Evolutionary conservation across 2,797 vertebrate genomes (phyloP).

Genomic region (Echeneis naucrates): DNA sequence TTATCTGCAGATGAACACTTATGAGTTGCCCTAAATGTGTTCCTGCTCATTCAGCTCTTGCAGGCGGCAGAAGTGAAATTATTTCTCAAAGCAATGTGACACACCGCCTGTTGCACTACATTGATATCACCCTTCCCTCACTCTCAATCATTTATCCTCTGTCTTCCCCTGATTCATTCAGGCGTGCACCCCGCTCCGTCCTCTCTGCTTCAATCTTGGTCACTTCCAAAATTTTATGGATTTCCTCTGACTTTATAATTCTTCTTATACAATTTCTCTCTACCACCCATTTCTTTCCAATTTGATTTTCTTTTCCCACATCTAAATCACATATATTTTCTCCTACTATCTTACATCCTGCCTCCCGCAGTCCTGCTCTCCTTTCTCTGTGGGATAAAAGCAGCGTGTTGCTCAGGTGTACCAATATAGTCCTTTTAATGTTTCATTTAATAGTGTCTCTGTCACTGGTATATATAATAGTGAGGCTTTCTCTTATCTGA

Average conservation of each 20-base stretch:
- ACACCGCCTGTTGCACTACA: constrained; percentile 34
- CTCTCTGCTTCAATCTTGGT: constrained; percentile 3
- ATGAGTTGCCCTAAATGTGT: constrained; percentile 40
- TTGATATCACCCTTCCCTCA: constrained; percentile 14
- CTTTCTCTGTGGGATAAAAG: constrained; percentile 46
- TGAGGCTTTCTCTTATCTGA: constrained; percentile 73
- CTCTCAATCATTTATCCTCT: constrained; percentile 28
- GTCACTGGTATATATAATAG: constrained; percentile 59
- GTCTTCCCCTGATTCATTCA: neutral
- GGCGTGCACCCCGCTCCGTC: constrained; percentile 5
- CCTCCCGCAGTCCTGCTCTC: constrained; percentile 4
- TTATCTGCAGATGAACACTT: constrained; percentile 61
- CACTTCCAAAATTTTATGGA: constrained; percentile 40
- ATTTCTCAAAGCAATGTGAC: constrained; percentile 51
- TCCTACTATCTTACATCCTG: neutral
- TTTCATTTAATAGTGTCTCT: constrained; percentile 72
- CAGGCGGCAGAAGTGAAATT: constrained; percentile 37
- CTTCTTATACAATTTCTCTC: constrained; percentile 20
- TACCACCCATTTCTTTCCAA: constrained; percentile 13
- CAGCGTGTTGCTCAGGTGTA: constrained; percentile 45
- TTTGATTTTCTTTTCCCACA: constrained; percentile 45
- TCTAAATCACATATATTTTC: constrained; percentile 49
- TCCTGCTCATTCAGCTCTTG: constrained; percentile 43
- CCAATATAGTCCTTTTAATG: constrained; percentile 54
- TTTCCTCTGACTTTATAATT: constrained; percentile 34